Conservation (phyloP, 2,113 vertebrate species). For the Entelurus aequoreus region DNA sequence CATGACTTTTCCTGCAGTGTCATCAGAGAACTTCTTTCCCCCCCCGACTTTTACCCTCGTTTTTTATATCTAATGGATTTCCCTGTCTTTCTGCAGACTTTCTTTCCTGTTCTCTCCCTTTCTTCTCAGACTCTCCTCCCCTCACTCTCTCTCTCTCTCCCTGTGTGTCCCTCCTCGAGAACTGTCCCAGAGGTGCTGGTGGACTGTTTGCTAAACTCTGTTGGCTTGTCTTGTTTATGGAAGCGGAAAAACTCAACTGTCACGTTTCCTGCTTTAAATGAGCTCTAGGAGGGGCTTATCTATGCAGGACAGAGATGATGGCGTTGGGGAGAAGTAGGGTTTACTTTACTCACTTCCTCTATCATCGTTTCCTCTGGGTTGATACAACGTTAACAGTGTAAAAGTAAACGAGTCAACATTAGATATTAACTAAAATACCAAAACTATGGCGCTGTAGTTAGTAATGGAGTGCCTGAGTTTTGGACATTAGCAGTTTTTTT, state of each 20-base stretch:
- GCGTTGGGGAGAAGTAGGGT: slow-evolving; percentile 66
- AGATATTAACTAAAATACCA: background rate
- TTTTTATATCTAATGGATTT: slow-evolving; percentile 42
- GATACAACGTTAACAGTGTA: slow-evolving; percentile 54
- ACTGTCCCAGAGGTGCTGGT: slow-evolving; percentile 48
- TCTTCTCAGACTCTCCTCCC: slow-evolving; percentile 30
- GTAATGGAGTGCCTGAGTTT: background rate
- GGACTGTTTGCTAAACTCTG: slow-evolving; percentile 54
- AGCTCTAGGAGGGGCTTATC: slow-evolving; percentile 91
- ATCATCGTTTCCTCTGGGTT: slow-evolving; percentile 82
- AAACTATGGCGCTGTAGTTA: background rate
- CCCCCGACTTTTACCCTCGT: slow-evolving; percentile 27
- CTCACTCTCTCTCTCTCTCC: slow-evolving; percentile 38
- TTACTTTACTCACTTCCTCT: slow-evolving; percentile 80
- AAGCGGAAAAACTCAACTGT: slow-evolving; percentile 89
- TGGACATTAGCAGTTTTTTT: slow-evolving; percentile 5
- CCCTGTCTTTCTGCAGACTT: slow-evolving; percentile 46
- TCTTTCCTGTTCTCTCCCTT: slow-evolving; percentile 49
- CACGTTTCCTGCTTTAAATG: slow-evolving; percentile 93
- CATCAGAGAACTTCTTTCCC: slow-evolving; percentile 32
- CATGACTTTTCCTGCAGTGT: slow-evolving; percentile 76
- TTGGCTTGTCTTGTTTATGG: slow-evolving; percentile 77
- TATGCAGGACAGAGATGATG: slow-evolving; percentile 83
- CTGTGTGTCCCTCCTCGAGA: slow-evolving; percentile 32
- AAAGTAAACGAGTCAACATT: background rate